Conservation (phyloP, 2,113 vertebrate genomes). For the Leucopsar rothschildi region DNA sequence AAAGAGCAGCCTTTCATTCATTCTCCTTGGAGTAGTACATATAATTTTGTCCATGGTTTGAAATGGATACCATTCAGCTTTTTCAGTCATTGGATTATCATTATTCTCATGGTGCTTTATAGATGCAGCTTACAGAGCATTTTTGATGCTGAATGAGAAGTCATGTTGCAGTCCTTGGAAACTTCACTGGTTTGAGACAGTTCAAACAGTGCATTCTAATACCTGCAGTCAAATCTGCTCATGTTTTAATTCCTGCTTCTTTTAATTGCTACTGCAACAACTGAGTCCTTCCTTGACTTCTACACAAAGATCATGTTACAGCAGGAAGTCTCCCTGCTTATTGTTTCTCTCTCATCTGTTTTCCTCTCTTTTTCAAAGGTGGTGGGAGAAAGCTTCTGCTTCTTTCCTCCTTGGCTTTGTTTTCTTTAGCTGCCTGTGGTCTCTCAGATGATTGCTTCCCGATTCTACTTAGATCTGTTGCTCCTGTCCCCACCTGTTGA, state of each 20-base stretch:
- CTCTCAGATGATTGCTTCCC: conserved; percentile 43
- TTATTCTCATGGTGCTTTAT: fast-evolving
- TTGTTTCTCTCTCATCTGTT: neutral
- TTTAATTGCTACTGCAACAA: neutral
- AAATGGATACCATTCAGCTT: neutral
- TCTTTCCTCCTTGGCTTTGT: conserved; percentile 32
- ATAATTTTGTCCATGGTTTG: neutral
- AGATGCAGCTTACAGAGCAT: neutral
- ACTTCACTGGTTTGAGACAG: neutral
- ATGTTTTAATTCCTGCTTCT: neutral
- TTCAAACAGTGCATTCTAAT: neutral
- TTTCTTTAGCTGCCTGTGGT: conserved; percentile 50
- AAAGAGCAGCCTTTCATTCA: neutral
- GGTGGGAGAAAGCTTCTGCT: conserved; percentile 25
- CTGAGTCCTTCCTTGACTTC: neutral
- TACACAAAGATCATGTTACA: neutral
- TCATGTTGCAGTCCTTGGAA: neutral
- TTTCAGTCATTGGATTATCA: neutral
- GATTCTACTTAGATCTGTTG: conserved; percentile 38
- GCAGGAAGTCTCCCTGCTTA: neutral
- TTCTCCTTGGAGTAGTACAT: neutral
- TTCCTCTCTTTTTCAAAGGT: conserved; percentile 10
- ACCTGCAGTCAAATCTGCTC: neutral
- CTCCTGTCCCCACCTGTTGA: conserved; percentile 39
- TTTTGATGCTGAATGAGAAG: neutral